These are phyloP conservation scores for Danaus melanippus DNA, from an alignment of 1,140 invertebrate genomes.

Conservation along the genomic window DNA sequence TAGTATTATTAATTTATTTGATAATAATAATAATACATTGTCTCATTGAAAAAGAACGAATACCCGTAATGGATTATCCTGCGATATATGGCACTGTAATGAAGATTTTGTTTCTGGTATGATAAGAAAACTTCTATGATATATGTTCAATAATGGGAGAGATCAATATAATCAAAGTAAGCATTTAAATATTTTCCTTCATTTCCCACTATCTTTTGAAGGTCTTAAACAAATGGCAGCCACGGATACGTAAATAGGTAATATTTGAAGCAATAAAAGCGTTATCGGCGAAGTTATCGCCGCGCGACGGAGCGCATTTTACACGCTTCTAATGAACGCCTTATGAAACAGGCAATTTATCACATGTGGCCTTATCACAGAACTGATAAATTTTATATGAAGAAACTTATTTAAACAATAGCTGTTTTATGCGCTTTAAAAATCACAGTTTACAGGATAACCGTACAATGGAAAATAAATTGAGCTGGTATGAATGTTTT, in stretches of 20 bases:
- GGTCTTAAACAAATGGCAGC: conserved; percentile 32
- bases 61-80: too few relatives aligned
- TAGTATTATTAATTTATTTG: too few relatives aligned
- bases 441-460: conserved; percentile 4
- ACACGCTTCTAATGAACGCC: conserved; percentile 69
- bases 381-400: conserved; percentile 65
- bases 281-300: conserved; percentile 63
- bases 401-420: conserved; percentile 62
- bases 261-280: conserved; percentile 66
- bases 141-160: too few relatives aligned
- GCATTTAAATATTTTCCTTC: conserved; percentile 1
- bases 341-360: conserved; percentile 71
- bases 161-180: too few relatives aligned
- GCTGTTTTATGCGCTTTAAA: conserved; percentile 26
- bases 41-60: too few relatives aligned
- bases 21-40: too few relatives aligned
- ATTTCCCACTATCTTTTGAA: conserved; percentile 1
- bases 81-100: too few relatives aligned
- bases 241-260: conserved; percentile 55
- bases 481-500: conserved; percentile 34
- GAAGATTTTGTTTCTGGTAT: too few relatives aligned
- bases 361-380: conserved; percentile 63
- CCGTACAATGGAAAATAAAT: conserved; percentile 15
- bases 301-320: conserved; percentile 66
- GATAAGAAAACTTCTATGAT: too few relatives aligned